phyloP scores from a whole-genome alignment of 2,888 invertebrate genomes.

The Mimas tiliae region DNA sequence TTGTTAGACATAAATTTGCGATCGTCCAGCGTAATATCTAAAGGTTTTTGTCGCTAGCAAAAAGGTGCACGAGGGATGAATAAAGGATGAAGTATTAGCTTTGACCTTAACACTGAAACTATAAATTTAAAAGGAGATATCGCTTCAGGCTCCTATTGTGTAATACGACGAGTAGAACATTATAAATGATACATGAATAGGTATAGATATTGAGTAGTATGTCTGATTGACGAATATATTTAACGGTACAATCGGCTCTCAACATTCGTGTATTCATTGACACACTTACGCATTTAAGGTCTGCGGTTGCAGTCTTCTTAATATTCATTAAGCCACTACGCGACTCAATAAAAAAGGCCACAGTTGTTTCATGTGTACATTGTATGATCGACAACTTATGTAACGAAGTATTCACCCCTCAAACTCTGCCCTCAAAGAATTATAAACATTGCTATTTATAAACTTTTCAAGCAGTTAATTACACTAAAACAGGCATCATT shows the following conservation, averaged over 20 bases:
- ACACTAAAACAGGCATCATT: not conserved
- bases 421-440: not conserved
- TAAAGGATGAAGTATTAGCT: slow-evolving; percentile 54
- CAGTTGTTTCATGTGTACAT: not conserved
- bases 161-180: not conserved
- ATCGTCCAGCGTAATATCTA: slow-evolving; percentile 5
- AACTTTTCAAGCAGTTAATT: slow-evolving; percentile 5
- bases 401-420: not conserved
- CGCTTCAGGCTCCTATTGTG: not conserved
- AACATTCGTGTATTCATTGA: slow-evolving; percentile 23
- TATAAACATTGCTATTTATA: not conserved
- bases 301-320: slow-evolving; percentile 17
- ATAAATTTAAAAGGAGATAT: slow-evolving; percentile 8
- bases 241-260: slow-evolving; percentile 23
- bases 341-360: slow-evolving; percentile 8
- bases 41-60: slow-evolving; percentile 17
- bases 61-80: slow-evolving; percentile 54
- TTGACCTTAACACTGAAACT: slow-evolving; percentile 53
- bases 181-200: not conserved
- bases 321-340: slow-evolving; percentile 17
- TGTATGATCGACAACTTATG: slow-evolving; percentile 3
- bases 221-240: slow-evolving; percentile 13
- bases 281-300: slow-evolving; percentile 19
- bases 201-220: not conserved
- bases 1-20: not conserved